Base-by-base conservation (phyloP, 2,797 vertebrate species). In the Epinephelus coioides region DNA sequence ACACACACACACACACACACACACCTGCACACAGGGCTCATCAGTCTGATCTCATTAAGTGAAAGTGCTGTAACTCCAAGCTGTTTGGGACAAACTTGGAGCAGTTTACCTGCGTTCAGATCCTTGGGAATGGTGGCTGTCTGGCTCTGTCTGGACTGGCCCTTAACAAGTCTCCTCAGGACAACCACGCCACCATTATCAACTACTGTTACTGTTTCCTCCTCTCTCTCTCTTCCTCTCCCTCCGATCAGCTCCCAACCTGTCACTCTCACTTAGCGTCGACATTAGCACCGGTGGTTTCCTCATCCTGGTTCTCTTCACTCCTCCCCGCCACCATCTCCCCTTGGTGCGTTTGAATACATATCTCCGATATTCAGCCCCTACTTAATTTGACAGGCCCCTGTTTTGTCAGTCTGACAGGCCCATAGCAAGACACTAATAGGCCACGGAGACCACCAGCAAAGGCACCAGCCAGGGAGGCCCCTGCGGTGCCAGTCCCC, bases 201-300 rank as follows among this genome's bases (percentile, higher is more conserved):
- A 85, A 82, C 83, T 62, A 70, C 72, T 38, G 54, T 55, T 81
- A 78, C 88, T 88, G 55, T 86, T 51, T 69, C 87, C 79, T 83
- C 83, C 87, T 73, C 59, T 78, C 84, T 84, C 74, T 76, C 76
- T 69, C 56, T 70, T 87, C 67, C 80, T 79, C 92, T 89, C 85
- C 89, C 91, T 92, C 94, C 93, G 93, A 96, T 96, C 95, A 72
- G 89, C 93, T 93, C 92, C 86, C 95, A 86, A 93, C 95, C 96
- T 98, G 97, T 98, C 97, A 98, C 95, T 96, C 96, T 94, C 95
- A 96, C 94, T 98, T 97, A 98, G 94, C 91, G 92, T 98, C 97
- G 96, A 97, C 97, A 98, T 98, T 98, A 98, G 96, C 95, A 91
- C 94, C 82, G 90, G 94, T 96, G 94, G 93, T 95, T 95, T 96